Percentiles rank a stretch among this genome's conserved stretches.
These are phyloP conservation scores for Spinibarbus caldwelli DNA, from an alignment of 2,797 vertebrate species.

Conservation along the genomic window DNA sequence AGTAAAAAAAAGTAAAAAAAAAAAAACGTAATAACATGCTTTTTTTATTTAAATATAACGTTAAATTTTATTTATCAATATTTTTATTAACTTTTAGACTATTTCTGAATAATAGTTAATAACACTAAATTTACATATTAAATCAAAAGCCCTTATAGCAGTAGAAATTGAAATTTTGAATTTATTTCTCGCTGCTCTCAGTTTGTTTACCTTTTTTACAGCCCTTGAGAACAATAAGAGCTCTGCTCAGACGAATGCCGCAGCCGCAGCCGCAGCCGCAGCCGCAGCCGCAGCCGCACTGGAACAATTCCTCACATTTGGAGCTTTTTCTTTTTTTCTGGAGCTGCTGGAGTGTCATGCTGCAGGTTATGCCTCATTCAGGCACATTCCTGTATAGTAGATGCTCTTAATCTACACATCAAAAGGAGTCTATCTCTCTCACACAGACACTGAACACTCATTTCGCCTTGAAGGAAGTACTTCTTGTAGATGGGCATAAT, in stretches of 20 bases:
- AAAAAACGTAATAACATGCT: fast-evolving
- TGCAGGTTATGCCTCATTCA: slow-evolving; percentile 46
- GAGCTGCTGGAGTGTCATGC: slow-evolving; percentile 24
- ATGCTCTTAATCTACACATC: slow-evolving; percentile 50
- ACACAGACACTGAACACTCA: slow-evolving; percentile 19
- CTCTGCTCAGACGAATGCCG: neutral
- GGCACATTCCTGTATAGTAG: slow-evolving; percentile 36
- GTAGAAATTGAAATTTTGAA: neutral
- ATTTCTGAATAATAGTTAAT: too few relatives aligned
- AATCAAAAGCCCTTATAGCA: neutral
- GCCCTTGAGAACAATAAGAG: neutral
- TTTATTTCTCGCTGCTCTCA: neutral
- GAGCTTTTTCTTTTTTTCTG: neutral
- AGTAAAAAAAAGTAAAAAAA: too few relatives aligned
- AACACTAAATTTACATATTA: neutral
- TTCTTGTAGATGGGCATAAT: slow-evolving; percentile 38
- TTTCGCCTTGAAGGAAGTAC: slow-evolving; percentile 42
- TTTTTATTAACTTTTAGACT: neutral
- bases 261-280: neutral
- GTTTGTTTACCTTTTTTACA: neutral
- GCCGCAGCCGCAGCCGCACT: neutral
- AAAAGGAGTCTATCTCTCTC: slow-evolving; percentile 40
- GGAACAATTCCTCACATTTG: neutral
- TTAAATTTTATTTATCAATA: neutral
- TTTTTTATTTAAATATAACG: neutral